phyloP scores from a whole-genome alignment of 2,113 vertebrate genomes.

The Callaeas wilsoni region DNA sequence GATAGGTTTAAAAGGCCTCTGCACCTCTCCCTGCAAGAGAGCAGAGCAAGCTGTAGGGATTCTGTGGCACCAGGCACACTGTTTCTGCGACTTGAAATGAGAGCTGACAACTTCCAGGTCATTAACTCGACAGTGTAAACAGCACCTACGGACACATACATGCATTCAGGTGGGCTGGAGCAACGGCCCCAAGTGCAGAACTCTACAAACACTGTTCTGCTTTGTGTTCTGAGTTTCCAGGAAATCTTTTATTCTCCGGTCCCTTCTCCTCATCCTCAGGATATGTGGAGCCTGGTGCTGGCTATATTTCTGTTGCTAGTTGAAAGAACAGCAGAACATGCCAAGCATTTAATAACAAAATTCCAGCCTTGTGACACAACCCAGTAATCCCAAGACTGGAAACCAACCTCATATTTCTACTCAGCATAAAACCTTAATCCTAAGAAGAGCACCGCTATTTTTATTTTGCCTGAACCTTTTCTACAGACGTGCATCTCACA shows the following conservation, averaged over 20 bases:
- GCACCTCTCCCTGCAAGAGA: not conserved
- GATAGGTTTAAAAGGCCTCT: not conserved
- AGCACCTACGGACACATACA: not conserved
- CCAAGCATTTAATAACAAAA: slow-evolving; percentile 62
- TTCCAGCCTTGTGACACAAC: slow-evolving; percentile 61
- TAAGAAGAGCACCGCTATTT: not conserved
- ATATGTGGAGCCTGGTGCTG: not conserved
- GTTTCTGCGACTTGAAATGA: not conserved
- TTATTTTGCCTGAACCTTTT: not conserved
- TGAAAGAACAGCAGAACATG: slow-evolving; percentile 45
- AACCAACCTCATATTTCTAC: slow-evolving; percentile 16
- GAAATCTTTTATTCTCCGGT: not conserved
- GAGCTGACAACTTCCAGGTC: not conserved
- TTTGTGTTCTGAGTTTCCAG: not conserved
- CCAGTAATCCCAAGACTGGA: slow-evolving; percentile 16
- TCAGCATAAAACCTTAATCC: not conserved
- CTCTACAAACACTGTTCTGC: not conserved
- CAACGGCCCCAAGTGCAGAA: not conserved
- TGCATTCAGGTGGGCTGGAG: not conserved
- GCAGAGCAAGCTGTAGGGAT: not conserved
- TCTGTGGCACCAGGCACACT: not conserved
- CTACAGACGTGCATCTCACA: not conserved
- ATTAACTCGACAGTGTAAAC: not conserved
- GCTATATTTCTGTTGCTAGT: slow-evolving; percentile 28
- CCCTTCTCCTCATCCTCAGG: not conserved